Conservation (phyloP, 2,113 vertebrate genomes). For the Paramisgurnus dabryanus region DNA sequence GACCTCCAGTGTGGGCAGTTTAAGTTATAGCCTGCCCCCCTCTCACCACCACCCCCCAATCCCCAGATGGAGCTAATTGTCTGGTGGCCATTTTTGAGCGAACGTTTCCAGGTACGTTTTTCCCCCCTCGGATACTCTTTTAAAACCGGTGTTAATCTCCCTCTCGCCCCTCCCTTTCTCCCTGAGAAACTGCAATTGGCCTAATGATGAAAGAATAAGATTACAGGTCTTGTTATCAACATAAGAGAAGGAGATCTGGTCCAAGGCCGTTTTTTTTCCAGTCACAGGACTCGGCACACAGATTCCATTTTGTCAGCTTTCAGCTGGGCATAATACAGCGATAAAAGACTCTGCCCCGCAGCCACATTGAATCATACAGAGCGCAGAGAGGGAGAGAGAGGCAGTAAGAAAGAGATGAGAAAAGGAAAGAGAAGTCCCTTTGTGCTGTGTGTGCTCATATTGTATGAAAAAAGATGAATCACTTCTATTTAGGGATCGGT, state of each 20-base stretch:
- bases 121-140: slow-evolving; percentile 33
- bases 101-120: slow-evolving; percentile 65
- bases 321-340: slow-evolving; percentile 76
- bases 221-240: slow-evolving; percentile 42
- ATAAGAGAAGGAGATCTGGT: slow-evolving; percentile 29
- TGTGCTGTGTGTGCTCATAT: slow-evolving; percentile 74
- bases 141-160: slow-evolving; percentile 13
- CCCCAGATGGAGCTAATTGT: slow-evolving; percentile 62
- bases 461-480: slow-evolving; percentile 81
- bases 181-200: background rate
- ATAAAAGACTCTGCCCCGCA: slow-evolving; percentile 76
- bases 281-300: slow-evolving; percentile 58
- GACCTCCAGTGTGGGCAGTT: slow-evolving; percentile 58
- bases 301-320: slow-evolving; percentile 79
- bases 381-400: slow-evolving; percentile 72
- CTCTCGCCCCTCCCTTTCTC: background rate
- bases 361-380: slow-evolving; percentile 73
- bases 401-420: slow-evolving; percentile 63
- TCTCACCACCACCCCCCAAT: slow-evolving; percentile 33
- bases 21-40: slow-evolving; percentile 42
- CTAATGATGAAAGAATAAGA: slow-evolving; percentile 44
- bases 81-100: slow-evolving; percentile 63
- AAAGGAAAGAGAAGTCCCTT: slow-evolving; percentile 64
- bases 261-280: slow-evolving; percentile 26
- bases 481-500: slow-evolving; percentile 82